Conservation (phyloP, 2,113 vertebrate species). For the Picathartes gymnocephalus region DNA sequence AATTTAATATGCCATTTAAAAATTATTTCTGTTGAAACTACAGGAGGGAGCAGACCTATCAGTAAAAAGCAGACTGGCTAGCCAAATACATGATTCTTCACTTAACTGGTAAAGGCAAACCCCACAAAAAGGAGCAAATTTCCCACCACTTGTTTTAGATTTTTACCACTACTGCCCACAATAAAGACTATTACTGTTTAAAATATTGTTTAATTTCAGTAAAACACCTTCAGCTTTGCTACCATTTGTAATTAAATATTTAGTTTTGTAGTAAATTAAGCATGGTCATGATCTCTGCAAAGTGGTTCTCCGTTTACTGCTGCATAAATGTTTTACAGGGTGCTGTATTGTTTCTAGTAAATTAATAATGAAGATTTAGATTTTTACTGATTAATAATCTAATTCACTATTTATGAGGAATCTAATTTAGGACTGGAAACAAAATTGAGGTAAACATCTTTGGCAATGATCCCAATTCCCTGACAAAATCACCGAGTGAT, state of each 20-base stretch:
- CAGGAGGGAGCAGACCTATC: neutral
- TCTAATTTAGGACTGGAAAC: constrained; percentile 55
- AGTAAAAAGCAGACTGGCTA: neutral
- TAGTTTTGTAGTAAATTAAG: constrained; percentile 70
- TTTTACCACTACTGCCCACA: neutral
- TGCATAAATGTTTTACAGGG: constrained; percentile 77
- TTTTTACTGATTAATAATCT: constrained; percentile 75
- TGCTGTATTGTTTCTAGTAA: constrained; percentile 70
- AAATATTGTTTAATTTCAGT: constrained; percentile 53
- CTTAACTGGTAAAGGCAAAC: neutral
- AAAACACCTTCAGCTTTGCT: constrained; percentile 49
- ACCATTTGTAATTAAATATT: constrained; percentile 73
- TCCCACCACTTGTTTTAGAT: neutral
- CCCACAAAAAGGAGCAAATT: neutral
- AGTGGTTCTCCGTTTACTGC: constrained; percentile 66
- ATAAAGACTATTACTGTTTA: constrained; percentile 11
- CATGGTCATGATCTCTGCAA: constrained; percentile 56
- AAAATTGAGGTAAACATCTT: constrained; percentile 50
- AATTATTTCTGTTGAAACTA: neutral
- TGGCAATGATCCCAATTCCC: constrained; percentile 35
- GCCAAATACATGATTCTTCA: neutral
- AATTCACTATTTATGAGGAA: constrained; percentile 56
- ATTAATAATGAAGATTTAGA: constrained; percentile 77
- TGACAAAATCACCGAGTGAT: neutral
- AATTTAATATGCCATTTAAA: neutral